phyloP scores from a whole-genome alignment of 1,140 invertebrate species.

The Micrasema longulum region DNA sequence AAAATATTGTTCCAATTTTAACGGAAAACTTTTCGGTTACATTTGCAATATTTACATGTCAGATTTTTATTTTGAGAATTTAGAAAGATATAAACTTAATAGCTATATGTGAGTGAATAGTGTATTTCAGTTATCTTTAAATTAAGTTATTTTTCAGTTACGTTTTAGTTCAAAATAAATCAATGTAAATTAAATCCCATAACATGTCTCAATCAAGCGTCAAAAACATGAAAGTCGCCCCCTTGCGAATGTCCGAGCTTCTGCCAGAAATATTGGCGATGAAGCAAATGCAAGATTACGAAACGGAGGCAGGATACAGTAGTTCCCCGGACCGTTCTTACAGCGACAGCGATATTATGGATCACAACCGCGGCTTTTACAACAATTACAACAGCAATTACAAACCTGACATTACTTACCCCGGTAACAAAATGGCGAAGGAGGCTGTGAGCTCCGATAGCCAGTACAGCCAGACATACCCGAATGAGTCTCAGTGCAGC shows the following conservation, averaged over 20 bases:
- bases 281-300: conserved; percentile 57
- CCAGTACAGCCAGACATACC: conserved; percentile 55
- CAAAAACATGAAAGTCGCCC: conserved; percentile 63
- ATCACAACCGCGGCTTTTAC: conserved; percentile 50
- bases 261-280: conserved; percentile 62
- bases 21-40: background rate
- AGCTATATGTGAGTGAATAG: background rate
- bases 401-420: conserved; percentile 54
- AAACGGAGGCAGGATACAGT: conserved; percentile 57
- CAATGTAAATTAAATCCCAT: conserved; percentile 11
- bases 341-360: conserved; percentile 56
- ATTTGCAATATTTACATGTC: conserved; percentile 3
- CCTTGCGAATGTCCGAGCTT: conserved; percentile 64
- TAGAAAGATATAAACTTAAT: background rate
- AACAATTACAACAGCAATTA: conserved; percentile 50
- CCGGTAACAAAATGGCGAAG: conserved; percentile 58
- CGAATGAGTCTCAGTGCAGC: conserved; percentile 52
- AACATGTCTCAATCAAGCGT: conserved; percentile 58
- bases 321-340: conserved; percentile 60
- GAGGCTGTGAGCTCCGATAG: conserved; percentile 57
- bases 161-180: background rate
- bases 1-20: background rate
- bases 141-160: too few species aligned
- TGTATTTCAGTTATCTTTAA: too few species aligned
- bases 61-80: conserved; percentile 4